Evolutionary conservation across 2,888 invertebrate genomes (phyloP).

Genomic region (Coleophora flavipennella): DNA sequence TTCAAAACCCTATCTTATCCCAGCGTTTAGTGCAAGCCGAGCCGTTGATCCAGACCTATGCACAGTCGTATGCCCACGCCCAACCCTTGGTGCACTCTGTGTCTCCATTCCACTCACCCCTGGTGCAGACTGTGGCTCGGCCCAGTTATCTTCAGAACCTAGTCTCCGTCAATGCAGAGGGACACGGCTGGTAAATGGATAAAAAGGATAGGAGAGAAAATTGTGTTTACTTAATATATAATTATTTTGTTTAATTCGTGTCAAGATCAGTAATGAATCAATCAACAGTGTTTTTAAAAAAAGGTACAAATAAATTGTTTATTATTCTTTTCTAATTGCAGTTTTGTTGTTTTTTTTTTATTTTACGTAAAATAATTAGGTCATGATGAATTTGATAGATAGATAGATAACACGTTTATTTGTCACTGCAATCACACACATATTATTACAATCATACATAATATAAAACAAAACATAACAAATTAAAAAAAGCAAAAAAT

Average conservation of each 20-base stretch:
- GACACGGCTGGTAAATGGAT: constrained; percentile 50
- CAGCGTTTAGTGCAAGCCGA: too few species aligned
- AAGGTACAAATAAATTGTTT: constrained; percentile 14
- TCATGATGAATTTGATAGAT: too few species aligned
- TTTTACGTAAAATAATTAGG: too few species aligned
- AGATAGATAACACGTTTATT: too few species aligned
- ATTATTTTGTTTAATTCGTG: not conserved
- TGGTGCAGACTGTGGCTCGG: constrained; percentile 36
- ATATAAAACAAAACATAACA: too few species aligned
- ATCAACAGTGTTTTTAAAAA: not conserved
- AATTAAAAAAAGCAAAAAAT: too few species aligned
- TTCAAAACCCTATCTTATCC: too few species aligned
- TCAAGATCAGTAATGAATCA: not conserved
- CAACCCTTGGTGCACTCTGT: constrained; percentile 30
- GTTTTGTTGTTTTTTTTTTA: not conserved
- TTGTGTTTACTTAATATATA: not conserved
- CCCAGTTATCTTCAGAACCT: constrained; percentile 30
- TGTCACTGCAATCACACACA: too few species aligned
- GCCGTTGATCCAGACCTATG: too few species aligned
- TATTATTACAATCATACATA: too few species aligned
- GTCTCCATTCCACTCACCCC: constrained; percentile 12
- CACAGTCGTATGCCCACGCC: constrained; percentile 20
- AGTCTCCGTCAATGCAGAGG: constrained; percentile 28
- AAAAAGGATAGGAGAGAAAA: too few species aligned
- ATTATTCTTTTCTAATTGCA: constrained; percentile 2